Base-by-base conservation (phyloP, 2,888 invertebrate genomes). In the Oscheius sp. region DNA sequence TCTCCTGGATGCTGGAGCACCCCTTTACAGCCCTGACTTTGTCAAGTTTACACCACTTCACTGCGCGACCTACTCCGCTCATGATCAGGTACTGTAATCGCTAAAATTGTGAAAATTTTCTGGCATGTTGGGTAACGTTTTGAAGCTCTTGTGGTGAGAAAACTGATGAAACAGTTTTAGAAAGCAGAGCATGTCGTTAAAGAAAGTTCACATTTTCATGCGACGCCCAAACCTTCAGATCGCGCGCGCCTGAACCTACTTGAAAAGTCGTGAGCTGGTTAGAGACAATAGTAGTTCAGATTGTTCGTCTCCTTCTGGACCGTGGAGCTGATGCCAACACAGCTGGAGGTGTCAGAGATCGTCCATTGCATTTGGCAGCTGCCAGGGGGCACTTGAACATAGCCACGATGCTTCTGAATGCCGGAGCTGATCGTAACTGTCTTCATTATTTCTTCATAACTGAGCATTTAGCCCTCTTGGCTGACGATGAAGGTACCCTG, bases 1-100 rank as follows among this genome's bases (percentile, higher is more conserved):
- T 42, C 81, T 91, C 55, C 70, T 90, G 29, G 86, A 88, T 2
- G 84, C 86, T 75, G 90, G 90, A 47, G 90, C 90, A 4, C 80
- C 88, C n/a, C 85, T 90, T 35, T 87, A 90, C 74, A 83, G 86
- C 10, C 85, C 84, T 21, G 91, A 91, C 86, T 90, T 90, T 77
- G 90, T 90, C 7, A 89, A 89, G 71, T 91, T 90, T 79, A 89
- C 90, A 0, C 90, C 91, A 0, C 84, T 91, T 2, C 91, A 91
- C 82, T 89, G 91, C 70, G 91, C 91, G 29, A 89, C 90, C 62
- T 90, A 90, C 78, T 91, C 90, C 83, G 90, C 90, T 1, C 89
- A 91, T 86, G 91, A 91, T 74, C 88, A 90, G 86, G 91, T 90
- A 59, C 66, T 75, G 1, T 29, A 13, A 5, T 32, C 32, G 7